Base-by-base conservation (phyloP, 2,797 vertebrate genomes). In the Adelosebastes latens region DNA sequence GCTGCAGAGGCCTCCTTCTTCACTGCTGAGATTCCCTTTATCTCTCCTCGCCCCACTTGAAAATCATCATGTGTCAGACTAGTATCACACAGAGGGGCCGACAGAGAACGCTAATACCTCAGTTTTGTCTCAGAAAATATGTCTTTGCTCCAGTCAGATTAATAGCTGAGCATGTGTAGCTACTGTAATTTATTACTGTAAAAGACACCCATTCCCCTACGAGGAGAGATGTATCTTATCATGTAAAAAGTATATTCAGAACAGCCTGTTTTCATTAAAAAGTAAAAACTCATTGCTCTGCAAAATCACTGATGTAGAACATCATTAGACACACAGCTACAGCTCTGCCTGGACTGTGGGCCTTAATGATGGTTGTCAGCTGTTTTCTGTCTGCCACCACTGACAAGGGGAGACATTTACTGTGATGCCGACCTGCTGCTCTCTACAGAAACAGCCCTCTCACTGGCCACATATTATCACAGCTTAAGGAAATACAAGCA, bases 371-470 rank as follows among this genome's bases (percentile, higher is more conserved):
- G 83, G 58, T 16, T 69, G 81, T 90, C 92, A 91, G 89, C 90
- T 92, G 90, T 46, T 87, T 71, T 70, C 77, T 79, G 77, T 89
- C 88, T 36, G 71, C 80, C 82, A 74, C 46, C 63, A 36, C 77
- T 92, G 87, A 93, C 89, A 90, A 79, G 72, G 53, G 78, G 77
- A 89, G 84, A 78, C 78, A 18, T 84, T 90, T 84, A 87, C 27
- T 82, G 76, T 87, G 88, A 92, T 46, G 79, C 78, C 83, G 88
- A 89, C 84, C 89, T 88, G 89, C 88, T 92, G 89, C 11, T 85
- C 62, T 59, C 61, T 10, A 13, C 68, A 82, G 58, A 87, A 31
- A 88, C 72, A 77, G 22, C 46, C 80, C 49, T 72, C 74, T 69
- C 34, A 32, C 53, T 61, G 49, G 55, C 73, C 72, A 34, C 72